Percentiles rank a stretch among this genome's conserved stretches.
phyloP scores from a whole-genome alignment of 2,797 vertebrate species.

The Erpetoichthys calabaricus region DNA sequence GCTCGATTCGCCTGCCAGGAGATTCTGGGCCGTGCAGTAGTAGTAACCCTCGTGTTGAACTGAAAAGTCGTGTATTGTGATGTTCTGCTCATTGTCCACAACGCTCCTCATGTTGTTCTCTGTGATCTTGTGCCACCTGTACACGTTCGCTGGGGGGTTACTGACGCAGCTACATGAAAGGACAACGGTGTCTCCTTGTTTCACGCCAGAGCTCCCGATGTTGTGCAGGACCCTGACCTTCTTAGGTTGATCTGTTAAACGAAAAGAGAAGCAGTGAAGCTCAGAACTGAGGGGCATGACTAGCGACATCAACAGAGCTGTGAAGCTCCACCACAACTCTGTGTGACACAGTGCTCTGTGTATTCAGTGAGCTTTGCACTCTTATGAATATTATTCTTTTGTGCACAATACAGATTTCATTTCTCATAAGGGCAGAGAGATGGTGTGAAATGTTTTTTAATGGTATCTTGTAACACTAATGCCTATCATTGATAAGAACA shows the following conservation, averaged over 20 bases:
- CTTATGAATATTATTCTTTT: no score
- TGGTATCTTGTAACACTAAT: no score
- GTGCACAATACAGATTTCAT: no score
- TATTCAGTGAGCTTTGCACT: no score
- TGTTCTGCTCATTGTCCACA: not conserved
- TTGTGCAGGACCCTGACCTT: not conserved
- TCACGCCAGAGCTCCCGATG: not conserved
- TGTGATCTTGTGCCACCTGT: not conserved
- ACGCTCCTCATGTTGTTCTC: not conserved
- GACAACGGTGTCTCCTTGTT: not conserved
- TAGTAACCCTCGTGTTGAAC: not conserved
- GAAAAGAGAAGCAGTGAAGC: no score
- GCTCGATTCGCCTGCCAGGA: not conserved
- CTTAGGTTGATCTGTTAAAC: not conserved
- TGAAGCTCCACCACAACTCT: no score
- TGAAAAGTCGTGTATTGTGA: not conserved
- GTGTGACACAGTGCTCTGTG: no score
- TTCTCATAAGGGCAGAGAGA: no score
- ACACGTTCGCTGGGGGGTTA: not conserved
- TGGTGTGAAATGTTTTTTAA: no score
- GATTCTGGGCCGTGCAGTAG: not conserved
- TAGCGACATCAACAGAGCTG: no score
- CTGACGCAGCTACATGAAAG: not conserved
- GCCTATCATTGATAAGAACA: no score
- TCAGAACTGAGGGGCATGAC: no score